Base-by-base conservation (phyloP, 1,140 invertebrate species). In the Macrocentrus cingulum region DNA sequence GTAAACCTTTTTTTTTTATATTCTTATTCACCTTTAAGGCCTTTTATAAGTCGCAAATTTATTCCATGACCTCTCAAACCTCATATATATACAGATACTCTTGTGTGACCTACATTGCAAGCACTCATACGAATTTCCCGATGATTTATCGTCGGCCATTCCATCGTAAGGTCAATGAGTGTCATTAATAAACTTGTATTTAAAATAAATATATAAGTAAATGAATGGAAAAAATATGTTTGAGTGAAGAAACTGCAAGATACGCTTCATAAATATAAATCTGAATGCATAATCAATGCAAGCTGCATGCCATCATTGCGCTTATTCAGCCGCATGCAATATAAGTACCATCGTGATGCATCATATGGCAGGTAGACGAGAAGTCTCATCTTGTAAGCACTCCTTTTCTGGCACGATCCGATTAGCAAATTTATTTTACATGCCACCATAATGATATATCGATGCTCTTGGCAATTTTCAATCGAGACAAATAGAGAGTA, bases 221-320 rank as follows among this genome's bases (percentile, higher is more conserved):
- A n/a, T n/a, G n/a, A n/a, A n/a, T n/a, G n/a, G n/a, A n/a, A n/a
- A n/a, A n/a, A n/a, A n/a, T n/a, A n/a, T n/a, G n/a, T n/a, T n/a
- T n/a, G n/a, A n/a, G n/a, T n/a, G n/a, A n/a, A n/a, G n/a, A n/a
- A n/a, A 18, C 46, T 13, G 49, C 56, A 61, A 61, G 58, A 50
- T 50, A 61, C 59, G 64, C 66, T 66, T 74, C 68, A 74, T 74
- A 75, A 73, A 75, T 75, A 72, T 74, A 75, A 73, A 75, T 71
- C 63, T 62, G 70, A 73, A 66, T 75, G 72, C 65, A 75, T 75
- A 74, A 75, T 75, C 70, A 68, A 75, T 74, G 70, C 69, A 72
- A 72, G 68, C 66, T n/a, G 60, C 67, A 62, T 68, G 66, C 56
- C 49, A 50, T 19, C 13, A 16, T n/a, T 2, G 19, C 18, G 29